Base-by-base conservation (phyloP, 1,140 invertebrate genomes). In the Cepaea nemoralis region DNA sequence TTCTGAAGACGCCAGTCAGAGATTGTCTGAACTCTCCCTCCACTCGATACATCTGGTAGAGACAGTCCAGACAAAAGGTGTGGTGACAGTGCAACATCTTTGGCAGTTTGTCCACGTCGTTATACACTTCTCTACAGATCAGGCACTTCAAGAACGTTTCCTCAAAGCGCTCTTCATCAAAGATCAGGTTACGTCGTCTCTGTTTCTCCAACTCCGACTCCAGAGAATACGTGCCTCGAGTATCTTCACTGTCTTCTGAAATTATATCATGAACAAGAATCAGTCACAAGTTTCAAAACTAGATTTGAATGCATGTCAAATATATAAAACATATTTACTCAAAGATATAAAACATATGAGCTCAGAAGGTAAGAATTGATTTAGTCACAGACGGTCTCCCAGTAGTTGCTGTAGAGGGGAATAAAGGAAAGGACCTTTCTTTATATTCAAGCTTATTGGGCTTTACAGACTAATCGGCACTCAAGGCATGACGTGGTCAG, bases 61-160 rank as follows among this genome's bases (percentile, higher is more conserved):
- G 91, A 85, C 94, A 95, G n/a, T 92, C 88, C 55, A 93, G 87
- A 74, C 90, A 91, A 83, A 90, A 91, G 0, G 90, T 89, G 80
- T 91, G 90, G 76, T 91, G 90, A 78, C 90, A 91, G n/a, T 89
- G 89, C 3, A 91, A 80, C 86, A 91, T 88, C 80, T 91, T 91
- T 24, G 90, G 90, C 10, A 85, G 69, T 67, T 88, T 89, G 67
- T 89, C 88, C 5, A 80, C 77, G 67, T 89, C 87, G 82, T 91
- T 88, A 79, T 88, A 91, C 14, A 77, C 82, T 77, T 91, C 90
- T 42, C 88, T 69, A 82, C 90, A 91, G 14, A 91, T 89, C 24
- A 89, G 85, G 83, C 90, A 91, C 74, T 87, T 88, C 8, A 91
- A 85, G 71, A 91, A 89, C 0, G 89, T 89, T 48, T 89, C 89